phyloP scores from a whole-genome alignment of 30 jellyfish, hydroid and myxozoan species.

The Phacellophora camtschatica region DNA sequence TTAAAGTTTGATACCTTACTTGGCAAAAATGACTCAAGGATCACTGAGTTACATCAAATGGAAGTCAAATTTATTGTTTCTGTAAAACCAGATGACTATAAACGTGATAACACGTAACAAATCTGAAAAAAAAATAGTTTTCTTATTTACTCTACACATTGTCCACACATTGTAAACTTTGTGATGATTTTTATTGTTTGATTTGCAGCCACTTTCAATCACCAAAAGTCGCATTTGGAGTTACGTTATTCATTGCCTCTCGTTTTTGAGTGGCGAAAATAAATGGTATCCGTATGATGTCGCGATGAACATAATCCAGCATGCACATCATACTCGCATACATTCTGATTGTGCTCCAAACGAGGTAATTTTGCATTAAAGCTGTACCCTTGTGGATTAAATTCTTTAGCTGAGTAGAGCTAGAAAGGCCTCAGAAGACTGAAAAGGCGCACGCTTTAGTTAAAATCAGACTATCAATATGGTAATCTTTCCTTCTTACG shows the following conservation, averaged over 20 bases:
- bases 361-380: conserved; percentile 36
- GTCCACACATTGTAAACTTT: not conserved
- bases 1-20: too few species aligned
- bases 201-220: conserved; percentile 2
- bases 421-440: too few species aligned
- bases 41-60: too few species aligned
- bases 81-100: too few species aligned
- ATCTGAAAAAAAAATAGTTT: not conserved
- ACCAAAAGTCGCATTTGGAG: conserved; percentile 56
- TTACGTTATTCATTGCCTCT: conserved; percentile 43
- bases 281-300: conserved; percentile 85
- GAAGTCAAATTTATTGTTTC: too few species aligned
- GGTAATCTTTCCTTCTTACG: too few species aligned
- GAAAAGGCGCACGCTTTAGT: too few species aligned
- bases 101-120: too few species aligned
- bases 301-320: conserved; percentile 77
- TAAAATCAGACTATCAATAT: too few species aligned
- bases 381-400: not conserved
- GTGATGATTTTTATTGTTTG: not conserved
- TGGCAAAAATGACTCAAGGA: too few species aligned
- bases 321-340: conserved; percentile 70
- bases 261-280: conserved; percentile 56
- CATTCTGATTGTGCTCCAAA: conserved; percentile 57
- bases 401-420: too few species aligned
- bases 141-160: not conserved